phyloP scores from a whole-genome alignment of 2,113 vertebrate genomes.

The Calypte anna region DNA sequence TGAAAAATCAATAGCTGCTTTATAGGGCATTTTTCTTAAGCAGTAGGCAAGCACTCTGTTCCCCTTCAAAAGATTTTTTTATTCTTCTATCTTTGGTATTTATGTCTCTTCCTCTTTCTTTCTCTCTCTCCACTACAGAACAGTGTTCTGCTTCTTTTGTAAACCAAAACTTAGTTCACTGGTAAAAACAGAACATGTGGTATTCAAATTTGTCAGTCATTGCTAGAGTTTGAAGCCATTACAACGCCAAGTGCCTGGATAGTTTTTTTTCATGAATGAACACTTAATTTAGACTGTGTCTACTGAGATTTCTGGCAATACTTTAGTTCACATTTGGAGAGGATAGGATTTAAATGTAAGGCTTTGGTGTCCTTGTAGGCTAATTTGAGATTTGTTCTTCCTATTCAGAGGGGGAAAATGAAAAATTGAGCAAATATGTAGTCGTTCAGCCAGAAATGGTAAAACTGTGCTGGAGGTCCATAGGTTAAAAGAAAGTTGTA shows the following conservation, averaged over 20 bases:
- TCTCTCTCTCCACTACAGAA: background rate
- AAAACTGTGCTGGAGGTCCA: background rate
- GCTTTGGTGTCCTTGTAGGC: background rate
- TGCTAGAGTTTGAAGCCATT: background rate
- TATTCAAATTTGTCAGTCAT: background rate
- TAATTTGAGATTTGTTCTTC: background rate
- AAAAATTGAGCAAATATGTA: background rate
- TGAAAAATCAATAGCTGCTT: constrained; percentile 73
- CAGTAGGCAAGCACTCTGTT: constrained; percentile 51
- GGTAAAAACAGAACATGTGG: background rate
- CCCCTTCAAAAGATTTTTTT: constrained; percentile 44
- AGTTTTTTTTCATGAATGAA: background rate
- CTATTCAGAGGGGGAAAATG: background rate
- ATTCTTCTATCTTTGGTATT: constrained; percentile 52
- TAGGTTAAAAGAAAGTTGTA: background rate
- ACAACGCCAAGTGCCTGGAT: background rate
- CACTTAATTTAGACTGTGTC: background rate
- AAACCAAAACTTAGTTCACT: background rate
- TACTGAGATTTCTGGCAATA: background rate
- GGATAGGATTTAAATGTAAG: constrained; percentile 7
- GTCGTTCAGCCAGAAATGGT: background rate
- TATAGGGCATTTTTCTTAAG: constrained; percentile 70
- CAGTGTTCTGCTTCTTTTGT: background rate
- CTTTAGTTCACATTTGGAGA: background rate
- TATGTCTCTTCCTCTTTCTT: background rate